Conservation (phyloP, 2,888 invertebrate genomes). For the Calephelis perditalis region DNA sequence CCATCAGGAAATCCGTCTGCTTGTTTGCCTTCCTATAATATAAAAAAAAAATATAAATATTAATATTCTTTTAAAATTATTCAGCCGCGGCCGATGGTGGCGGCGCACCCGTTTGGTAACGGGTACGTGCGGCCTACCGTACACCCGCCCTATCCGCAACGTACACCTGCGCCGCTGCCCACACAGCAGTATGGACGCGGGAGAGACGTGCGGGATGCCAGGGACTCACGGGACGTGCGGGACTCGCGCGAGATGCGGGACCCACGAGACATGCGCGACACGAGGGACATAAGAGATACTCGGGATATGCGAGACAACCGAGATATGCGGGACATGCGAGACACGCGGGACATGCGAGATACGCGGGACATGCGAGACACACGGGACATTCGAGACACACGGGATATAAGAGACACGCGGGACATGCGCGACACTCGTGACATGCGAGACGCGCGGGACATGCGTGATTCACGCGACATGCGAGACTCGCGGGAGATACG, state of each 20-base stretch:
- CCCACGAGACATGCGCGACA: conserved; percentile 31
- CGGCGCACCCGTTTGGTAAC: conserved; percentile 46
- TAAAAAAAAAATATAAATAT: no score
- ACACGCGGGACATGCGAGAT: conserved; percentile 21
- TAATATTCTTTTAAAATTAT: conserved; percentile 2
- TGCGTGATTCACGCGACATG: conserved; percentile 41
- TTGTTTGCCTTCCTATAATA: no score
- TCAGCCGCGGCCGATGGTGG: conserved; percentile 41
- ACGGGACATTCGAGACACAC: conserved; percentile 34
- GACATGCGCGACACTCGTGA: conserved; percentile 30
- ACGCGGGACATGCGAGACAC: conserved; percentile 36
- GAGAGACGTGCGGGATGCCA: conserved; percentile 27
- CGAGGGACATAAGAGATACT: conserved; percentile 18
- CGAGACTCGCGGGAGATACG: conserved; percentile 32
- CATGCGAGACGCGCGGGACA: conserved; percentile 20
- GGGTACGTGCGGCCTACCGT: conserved; percentile 45
- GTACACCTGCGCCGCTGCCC: conserved; percentile 29
- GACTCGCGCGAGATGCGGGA: conserved; percentile 26
- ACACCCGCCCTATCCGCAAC: conserved; percentile 25
- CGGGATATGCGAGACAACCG: conserved; percentile 40
- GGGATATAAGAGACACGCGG: conserved; percentile 28
- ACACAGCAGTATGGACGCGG: conserved; percentile 17
- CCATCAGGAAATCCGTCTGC: no score
- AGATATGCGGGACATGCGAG: conserved; percentile 45
- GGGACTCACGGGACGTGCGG: conserved; percentile 31